phyloP scores from a whole-genome alignment of 2,113 vertebrate species.

The Rhineura floridana region DNA sequence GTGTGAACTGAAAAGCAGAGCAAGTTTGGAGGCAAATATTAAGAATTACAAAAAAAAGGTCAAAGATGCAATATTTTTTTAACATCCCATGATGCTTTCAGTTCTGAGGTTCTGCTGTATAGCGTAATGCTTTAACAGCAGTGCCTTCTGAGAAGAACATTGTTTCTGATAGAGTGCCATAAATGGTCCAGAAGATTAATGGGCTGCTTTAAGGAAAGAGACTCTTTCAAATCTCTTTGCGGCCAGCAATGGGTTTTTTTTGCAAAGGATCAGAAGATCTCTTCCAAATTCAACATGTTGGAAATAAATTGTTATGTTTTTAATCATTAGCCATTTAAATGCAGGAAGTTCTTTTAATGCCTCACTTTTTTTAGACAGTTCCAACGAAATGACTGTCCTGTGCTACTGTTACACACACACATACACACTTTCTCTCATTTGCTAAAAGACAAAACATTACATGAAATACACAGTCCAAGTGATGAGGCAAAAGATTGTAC shows the following conservation, averaged over 20 bases:
- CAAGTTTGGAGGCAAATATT: background rate
- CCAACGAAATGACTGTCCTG: background rate
- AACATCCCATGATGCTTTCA: background rate
- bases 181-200: background rate
- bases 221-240: conserved; percentile 17
- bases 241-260: conserved; percentile 27
- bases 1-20: too few species aligned
- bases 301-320: background rate
- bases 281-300: conserved; percentile 49
- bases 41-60: background rate
- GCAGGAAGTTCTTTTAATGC: fast-evolving
- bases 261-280: conserved; percentile 13
- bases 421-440: background rate
- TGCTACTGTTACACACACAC: fast-evolving
- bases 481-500: background rate
- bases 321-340: background rate
- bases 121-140: background rate
- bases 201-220: background rate
- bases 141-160: fast-evolving
- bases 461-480: background rate
- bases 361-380: background rate
- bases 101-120: background rate
- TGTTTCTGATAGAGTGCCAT: background rate
- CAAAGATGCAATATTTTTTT: background rate
- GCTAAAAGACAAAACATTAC: background rate